These are phyloP conservation scores for Noctuana brunneofusca DNA, from an alignment of 2,888 invertebrate genomes.

Conservation along the genomic window DNA sequence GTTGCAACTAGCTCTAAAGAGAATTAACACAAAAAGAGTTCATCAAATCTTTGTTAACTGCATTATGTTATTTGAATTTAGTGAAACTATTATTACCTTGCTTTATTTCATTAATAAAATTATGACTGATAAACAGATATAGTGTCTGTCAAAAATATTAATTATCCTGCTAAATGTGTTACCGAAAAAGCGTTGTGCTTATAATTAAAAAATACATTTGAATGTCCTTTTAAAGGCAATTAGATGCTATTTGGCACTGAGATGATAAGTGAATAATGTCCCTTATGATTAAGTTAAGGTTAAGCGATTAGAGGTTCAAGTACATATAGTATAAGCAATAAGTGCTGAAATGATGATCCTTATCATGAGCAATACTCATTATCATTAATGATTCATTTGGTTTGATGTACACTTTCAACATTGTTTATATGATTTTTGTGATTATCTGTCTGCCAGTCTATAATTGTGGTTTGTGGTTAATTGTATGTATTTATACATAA, in stretches of 20 bases:
- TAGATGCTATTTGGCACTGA: conserved; percentile 9
- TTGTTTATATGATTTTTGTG: conserved; percentile 36
- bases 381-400: conserved; percentile 45
- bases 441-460: conserved; percentile 48
- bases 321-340: conserved; percentile 61
- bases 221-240: conserved; percentile 14
- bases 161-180: not conserved
- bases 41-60: too few species aligned
- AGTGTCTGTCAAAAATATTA: not conserved
- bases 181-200: too few species aligned
- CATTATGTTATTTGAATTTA: too few species aligned
- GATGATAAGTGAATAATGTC: conserved; percentile 17
- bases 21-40: too few species aligned
- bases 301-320: conserved; percentile 47
- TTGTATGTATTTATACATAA: not conserved
- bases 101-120: too few species aligned
- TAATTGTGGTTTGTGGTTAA: conserved; percentile 55
- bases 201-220: not conserved
- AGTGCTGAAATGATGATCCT: conserved; percentile 68
- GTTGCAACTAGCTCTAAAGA: too few species aligned
- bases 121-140: not conserved
- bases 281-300: conserved; percentile 13
- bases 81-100: too few species aligned
- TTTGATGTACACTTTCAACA: conserved; percentile 49
- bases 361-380: conserved; percentile 78